Evolutionary conservation across 2,113 vertebrate genomes (phyloP).

Genomic region (Micronycteris hirsuta): DNA sequence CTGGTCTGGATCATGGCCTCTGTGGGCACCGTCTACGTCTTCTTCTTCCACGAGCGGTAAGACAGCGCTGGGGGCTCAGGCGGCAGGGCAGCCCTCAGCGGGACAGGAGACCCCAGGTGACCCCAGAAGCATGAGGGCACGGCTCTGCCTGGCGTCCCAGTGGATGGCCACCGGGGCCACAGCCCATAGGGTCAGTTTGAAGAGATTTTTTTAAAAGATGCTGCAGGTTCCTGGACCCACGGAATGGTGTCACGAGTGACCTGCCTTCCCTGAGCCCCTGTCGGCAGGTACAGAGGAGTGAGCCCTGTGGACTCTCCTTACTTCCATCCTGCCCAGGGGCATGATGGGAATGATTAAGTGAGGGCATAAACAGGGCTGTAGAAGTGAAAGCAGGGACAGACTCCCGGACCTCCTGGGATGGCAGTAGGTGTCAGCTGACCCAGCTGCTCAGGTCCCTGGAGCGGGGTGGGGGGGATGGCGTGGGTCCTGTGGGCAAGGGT

Average conservation of each 20-base stretch:
- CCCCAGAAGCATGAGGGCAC: neutral
- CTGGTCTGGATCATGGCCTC: slow-evolving; percentile 97
- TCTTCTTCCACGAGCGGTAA: slow-evolving; percentile 97
- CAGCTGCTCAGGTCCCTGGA: neutral
- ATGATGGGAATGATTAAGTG: no score
- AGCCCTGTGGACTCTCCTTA: no score
- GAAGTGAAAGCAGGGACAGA: neutral
- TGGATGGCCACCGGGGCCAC: neutral
- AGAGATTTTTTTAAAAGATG: neutral
- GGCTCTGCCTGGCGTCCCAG: neutral
- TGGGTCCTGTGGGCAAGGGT: neutral
- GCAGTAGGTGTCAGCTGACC: fast-evolving
- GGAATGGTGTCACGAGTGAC: neutral
- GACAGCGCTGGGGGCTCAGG: neutral
- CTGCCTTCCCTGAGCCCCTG: no score
- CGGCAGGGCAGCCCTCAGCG: neutral
- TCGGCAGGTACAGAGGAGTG: neutral
- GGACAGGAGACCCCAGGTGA: neutral
- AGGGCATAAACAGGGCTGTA: neutral
- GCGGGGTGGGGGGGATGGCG: neutral
- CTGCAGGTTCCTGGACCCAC: neutral
- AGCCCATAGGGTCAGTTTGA: neutral
- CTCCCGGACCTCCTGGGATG: neutral
- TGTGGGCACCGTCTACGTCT: slow-evolving; percentile 90
- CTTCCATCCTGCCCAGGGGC: neutral